Base-by-base conservation (phyloP, 2,113 vertebrate genomes). In the Chaenogobius annularis region DNA sequence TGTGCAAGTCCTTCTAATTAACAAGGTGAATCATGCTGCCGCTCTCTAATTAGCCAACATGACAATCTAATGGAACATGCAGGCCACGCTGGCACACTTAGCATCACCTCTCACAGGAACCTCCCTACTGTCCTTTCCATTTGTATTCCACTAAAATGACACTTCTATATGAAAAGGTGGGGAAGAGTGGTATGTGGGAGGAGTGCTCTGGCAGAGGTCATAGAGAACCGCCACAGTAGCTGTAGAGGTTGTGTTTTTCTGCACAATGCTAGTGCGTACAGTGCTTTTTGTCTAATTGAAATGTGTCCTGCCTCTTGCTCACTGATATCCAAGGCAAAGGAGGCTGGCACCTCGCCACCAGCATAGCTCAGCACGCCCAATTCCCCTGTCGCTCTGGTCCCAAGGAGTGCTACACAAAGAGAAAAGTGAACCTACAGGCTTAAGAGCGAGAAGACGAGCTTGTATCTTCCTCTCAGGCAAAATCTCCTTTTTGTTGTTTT, bases 1-100 rank as follows among this genome's bases (percentile, higher is more conserved):
- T 95, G 94, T 95, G 95, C 95, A 93, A 97, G 95, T 96, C 95
- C 95, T 96, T 96, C 96, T 98, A 98, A 99, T 99, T 98, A 99
- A 97, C 96, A 97, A 98, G 98, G 97, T 99, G 98, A 97, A 97
- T 96, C 96, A 95, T 95, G 95, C 96, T 91, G 95, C 94, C 93
- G 94, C 94, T 95, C 95, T 95, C 96, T 98, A 98, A 99, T 99
- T 98, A 98, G 96, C 92, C 94, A 96, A 97, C 96, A 95, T 95
- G 96, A 96, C 96, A 96, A 97, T 95, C 94, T 95, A 95, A 96
- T 94, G 92, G 95, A 96, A 94, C 94, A 94, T 93, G 93, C 94
- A 90, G 94, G 89, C 93, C 87, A 91, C 92, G 93, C 87, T 94
- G 95, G 92, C 84, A 90, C 91, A 89, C 92, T 93, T 83, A 87